Conservation (phyloP, 2,888 invertebrate genomes). For the Perizoma affinitatum region DNA sequence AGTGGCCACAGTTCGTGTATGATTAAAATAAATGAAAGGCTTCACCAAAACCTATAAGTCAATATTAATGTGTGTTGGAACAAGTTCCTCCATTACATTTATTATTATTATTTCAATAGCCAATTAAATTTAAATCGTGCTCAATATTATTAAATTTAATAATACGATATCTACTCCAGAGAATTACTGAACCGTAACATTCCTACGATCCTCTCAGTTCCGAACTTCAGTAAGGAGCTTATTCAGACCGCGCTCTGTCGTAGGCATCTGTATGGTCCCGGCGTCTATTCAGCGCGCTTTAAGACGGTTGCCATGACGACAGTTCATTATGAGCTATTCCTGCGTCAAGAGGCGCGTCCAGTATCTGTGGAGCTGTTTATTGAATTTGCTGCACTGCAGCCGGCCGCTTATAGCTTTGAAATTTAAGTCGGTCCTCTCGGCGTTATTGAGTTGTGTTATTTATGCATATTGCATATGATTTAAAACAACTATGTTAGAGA, state of each 20-base stretch:
- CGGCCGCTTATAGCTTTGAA: conserved; percentile 8
- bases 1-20: no score
- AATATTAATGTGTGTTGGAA: no score
- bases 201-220: background rate
- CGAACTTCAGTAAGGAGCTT: conserved; percentile 18
- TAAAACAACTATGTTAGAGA: no score
- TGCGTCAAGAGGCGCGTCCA: conserved; percentile 17
- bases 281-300: conserved; percentile 19
- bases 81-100: no score
- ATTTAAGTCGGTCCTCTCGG: conserved; percentile 5
- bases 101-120: no score
- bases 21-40: no score
- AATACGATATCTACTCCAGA: no score
- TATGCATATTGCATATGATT: background rate
- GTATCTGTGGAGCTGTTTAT: conserved; percentile 22
- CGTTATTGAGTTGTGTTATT: background rate
- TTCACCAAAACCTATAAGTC: no score
- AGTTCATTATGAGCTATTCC: conserved; percentile 17
- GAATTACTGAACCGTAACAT: no score
- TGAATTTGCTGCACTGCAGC: conserved; percentile 35
- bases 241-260: conserved; percentile 14
- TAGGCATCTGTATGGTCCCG: conserved; percentile 5
- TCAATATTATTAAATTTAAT: no score
- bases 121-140: no score
- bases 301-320: conserved; percentile 29